phyloP scores from a whole-genome alignment of 2,797 vertebrate genomes.

The Gallinago nigripennis region DNA sequence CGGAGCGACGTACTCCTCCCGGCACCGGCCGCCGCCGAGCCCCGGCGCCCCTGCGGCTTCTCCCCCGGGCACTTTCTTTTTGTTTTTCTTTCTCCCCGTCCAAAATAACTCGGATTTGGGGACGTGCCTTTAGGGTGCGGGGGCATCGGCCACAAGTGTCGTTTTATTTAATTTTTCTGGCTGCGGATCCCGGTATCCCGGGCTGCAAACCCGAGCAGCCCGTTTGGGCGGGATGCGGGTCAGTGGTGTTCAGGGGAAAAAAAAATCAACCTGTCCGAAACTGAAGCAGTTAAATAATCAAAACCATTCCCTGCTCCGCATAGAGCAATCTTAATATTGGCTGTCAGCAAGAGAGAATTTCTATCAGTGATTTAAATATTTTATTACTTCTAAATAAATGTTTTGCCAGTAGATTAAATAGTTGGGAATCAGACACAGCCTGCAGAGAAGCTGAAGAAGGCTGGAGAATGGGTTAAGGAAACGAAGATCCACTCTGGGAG shows the following conservation, averaged over 20 bases:
- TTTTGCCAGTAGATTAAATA: not conserved
- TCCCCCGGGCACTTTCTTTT: not conserved
- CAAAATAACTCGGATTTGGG: not conserved
- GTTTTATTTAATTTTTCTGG: not conserved
- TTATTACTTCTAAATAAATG: not conserved
- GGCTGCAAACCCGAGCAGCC: not conserved
- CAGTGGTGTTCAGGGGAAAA: accelerated
- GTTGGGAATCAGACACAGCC: not conserved
- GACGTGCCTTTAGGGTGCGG: not conserved
- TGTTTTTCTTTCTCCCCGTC: not conserved
- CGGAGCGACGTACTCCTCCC: not conserved
- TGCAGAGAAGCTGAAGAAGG: not conserved
- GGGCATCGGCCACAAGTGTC: not conserved
- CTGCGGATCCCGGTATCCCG: not conserved
- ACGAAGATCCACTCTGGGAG: not conserved
- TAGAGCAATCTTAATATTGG: not conserved
- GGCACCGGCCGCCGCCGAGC: not conserved
- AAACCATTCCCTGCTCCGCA: not conserved
- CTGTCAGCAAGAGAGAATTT: not conserved
- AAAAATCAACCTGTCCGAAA: not conserved
- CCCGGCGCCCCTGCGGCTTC: not conserved
- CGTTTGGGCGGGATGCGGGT: not conserved
- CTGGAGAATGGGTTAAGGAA: not conserved
- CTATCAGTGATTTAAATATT: not conserved
- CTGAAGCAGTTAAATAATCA: not conserved